Conservation (phyloP, 2,888 invertebrate genomes). For the Torymus auratus region DNA sequence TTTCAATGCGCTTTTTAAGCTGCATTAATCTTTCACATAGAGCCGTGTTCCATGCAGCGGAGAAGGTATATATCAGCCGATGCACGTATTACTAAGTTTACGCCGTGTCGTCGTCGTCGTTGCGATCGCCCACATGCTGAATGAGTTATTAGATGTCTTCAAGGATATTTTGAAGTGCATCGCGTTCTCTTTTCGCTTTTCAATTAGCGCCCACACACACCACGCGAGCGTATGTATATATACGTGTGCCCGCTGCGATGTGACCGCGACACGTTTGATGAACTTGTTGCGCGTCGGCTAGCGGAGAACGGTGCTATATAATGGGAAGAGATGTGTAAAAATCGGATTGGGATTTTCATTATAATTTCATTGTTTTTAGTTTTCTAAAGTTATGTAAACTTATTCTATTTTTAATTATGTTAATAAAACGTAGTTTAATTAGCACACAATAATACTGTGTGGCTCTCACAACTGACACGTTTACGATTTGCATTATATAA, state of each 20-base stretch:
- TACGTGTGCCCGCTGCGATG: neutral
- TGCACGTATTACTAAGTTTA: constrained; percentile 13
- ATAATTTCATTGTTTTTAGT: too few species aligned
- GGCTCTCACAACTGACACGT: too few species aligned
- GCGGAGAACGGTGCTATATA: too few species aligned
- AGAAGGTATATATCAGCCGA: neutral
- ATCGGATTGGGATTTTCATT: too few species aligned
- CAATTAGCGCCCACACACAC: neutral
- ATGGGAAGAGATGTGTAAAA: too few species aligned
- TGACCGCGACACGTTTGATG: too few species aligned
- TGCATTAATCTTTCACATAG: neutral
- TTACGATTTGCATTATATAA: too few species aligned
- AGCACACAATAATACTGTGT: too few species aligned
- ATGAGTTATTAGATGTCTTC: constrained; percentile 6
- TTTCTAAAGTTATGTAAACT: too few species aligned
- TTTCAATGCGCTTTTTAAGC: neutral
- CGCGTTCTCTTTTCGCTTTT: neutral
- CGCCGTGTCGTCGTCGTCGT: neutral
- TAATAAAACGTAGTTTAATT: too few species aligned
- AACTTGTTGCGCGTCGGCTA: too few species aligned
- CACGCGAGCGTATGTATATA: neutral
- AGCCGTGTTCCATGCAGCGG: neutral
- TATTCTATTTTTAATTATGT: too few species aligned
- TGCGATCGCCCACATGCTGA: neutral
- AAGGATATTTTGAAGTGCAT: neutral